Evolutionary conservation across 2,797 vertebrate species (phyloP).

Genomic region (Lepilemur ruficaudatus): DNA sequence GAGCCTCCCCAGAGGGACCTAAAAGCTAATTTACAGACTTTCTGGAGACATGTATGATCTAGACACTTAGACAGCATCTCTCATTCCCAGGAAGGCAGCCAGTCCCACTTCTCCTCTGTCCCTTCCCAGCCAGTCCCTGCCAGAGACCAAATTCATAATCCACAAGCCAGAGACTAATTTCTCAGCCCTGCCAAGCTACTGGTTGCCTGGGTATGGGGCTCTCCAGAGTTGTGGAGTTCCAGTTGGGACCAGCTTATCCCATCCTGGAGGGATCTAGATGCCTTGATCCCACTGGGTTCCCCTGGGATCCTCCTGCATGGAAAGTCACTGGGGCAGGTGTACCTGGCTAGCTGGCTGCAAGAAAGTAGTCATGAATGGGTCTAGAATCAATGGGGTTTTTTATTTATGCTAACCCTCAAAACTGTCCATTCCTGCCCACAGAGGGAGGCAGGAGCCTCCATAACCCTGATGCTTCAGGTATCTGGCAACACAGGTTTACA

Average conservation of each 20-base stretch:
- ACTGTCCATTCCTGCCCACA: background rate
- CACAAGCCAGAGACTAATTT: background rate
- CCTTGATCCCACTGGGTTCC: background rate
- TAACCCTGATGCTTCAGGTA: background rate
- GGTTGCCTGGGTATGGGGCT: background rate
- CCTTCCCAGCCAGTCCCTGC: background rate
- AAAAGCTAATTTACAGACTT: background rate
- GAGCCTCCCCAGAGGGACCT: background rate
- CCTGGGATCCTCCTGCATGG: background rate
- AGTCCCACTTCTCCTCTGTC: background rate
- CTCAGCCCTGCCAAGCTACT: background rate
- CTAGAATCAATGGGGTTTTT: background rate
- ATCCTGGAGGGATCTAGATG: background rate
- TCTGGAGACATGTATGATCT: background rate
- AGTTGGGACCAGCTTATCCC: background rate
- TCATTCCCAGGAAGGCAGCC: background rate
- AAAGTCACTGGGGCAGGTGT: background rate
- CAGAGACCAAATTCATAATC: background rate
- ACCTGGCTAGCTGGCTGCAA: background rate
- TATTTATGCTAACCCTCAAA: background rate
- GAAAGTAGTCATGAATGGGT: background rate
- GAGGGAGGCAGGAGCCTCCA: background rate
- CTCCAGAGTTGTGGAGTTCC: background rate
- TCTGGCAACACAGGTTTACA: background rate
- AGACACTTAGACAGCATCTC: background rate